Percentiles rank a stretch among this genome's conserved stretches.
These are phyloP conservation scores for Collichthys lucidus DNA, from an alignment of 2,113 vertebrate species.

Conservation along the genomic window DNA sequence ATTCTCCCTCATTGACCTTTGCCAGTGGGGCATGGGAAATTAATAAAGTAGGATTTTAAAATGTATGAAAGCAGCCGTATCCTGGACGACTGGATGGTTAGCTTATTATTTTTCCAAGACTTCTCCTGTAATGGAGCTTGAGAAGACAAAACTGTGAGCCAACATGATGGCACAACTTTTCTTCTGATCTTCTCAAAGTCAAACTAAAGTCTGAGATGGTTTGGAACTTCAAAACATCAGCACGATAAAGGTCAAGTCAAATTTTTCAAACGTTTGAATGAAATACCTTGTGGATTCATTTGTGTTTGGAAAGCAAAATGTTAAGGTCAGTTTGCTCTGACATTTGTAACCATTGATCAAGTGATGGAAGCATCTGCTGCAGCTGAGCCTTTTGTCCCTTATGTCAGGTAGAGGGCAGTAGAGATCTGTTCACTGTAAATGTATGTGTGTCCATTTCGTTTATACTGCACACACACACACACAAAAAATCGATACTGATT, in stretches of 20 bases:
- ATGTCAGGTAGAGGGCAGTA: constrained; percentile 72
- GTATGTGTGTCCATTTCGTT: constrained; percentile 2
- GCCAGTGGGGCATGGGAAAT: not conserved
- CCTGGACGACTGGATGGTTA: not conserved
- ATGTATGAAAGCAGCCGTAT: not conserved
- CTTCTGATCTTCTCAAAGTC: not conserved
- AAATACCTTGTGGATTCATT: not conserved
- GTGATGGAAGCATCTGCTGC: not conserved
- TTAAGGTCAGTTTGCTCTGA: not conserved
- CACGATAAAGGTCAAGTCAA: not conserved
- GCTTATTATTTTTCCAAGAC: not conserved
- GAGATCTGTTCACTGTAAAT: constrained; percentile 34
- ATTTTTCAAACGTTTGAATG: not conserved
- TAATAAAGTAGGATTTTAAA: not conserved
- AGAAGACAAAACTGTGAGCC: not conserved
- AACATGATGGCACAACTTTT: not conserved
- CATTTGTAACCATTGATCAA: not conserved
- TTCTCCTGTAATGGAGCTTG: not conserved
- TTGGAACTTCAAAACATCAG: not conserved
- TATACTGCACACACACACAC: constrained; percentile 1
- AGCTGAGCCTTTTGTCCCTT: constrained; percentile 18
- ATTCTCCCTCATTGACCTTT: not conserved
- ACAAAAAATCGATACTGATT: constrained; percentile 37
- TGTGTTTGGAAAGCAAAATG: not conserved
- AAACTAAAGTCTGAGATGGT: not conserved